These are phyloP conservation scores for Deilephila porcellus DNA, from an alignment of 2,888 invertebrate genomes.

Conservation along the genomic window DNA sequence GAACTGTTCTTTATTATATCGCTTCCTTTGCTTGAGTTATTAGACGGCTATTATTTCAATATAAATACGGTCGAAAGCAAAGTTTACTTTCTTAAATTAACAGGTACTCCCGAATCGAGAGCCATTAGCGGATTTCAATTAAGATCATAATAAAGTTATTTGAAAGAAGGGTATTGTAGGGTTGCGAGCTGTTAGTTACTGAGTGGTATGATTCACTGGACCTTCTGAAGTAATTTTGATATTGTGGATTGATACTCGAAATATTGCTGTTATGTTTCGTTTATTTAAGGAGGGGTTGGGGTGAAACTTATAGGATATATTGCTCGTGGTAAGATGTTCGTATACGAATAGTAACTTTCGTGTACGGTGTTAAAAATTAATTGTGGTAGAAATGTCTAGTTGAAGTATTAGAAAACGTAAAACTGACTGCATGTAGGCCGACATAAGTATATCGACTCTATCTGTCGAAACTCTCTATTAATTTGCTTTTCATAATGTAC, in stretches of 20 bases:
- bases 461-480: too few species aligned
- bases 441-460: too few species aligned
- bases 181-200: not conserved
- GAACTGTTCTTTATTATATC: constrained; percentile 37
- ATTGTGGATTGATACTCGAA: not conserved
- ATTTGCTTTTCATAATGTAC: too few species aligned
- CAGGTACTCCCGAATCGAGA: constrained; percentile 45
- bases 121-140: constrained; percentile 44
- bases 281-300: not conserved
- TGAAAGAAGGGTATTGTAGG: constrained; percentile 1
- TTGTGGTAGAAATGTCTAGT: too few species aligned
- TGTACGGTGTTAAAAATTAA: too few species aligned
- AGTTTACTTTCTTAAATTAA: constrained; percentile 45
- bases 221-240: constrained; percentile 7
- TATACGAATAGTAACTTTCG: too few species aligned
- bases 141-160: constrained; percentile 29
- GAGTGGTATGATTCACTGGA: not conserved
- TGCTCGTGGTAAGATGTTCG: too few species aligned
- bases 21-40: constrained; percentile 39
- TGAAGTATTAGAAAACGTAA: too few species aligned
- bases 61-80: constrained; percentile 39
- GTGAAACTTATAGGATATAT: not conserved
- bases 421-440: too few species aligned
- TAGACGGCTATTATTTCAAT: constrained; percentile 44
- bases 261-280: not conserved